Percentiles rank a stretch among this genome's conserved stretches.
phyloP scores from a whole-genome alignment of 2,888 invertebrate genomes.

The Tethea ocularis region DNA sequence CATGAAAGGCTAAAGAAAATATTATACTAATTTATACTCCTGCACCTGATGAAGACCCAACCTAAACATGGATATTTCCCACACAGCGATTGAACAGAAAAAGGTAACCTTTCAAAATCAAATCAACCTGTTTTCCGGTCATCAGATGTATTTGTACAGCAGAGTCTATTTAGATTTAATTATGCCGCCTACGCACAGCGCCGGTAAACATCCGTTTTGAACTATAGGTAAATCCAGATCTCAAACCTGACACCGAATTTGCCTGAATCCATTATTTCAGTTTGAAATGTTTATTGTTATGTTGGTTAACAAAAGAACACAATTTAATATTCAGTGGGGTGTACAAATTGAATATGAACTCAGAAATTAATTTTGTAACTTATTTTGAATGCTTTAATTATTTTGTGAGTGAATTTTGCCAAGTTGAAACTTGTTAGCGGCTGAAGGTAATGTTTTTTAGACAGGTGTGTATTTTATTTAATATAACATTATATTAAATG shows the following conservation, averaged over 20 bases:
- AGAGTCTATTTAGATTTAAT: neutral
- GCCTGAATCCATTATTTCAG: conserved; percentile 4
- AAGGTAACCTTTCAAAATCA: neutral
- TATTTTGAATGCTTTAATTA: conserved; percentile 44
- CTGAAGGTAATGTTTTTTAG: neutral
- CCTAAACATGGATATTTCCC: no score
- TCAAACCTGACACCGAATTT: conserved; percentile 9
- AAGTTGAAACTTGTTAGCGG: conserved; percentile 1
- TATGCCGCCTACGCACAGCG: neutral
- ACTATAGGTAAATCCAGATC: conserved; percentile 7
- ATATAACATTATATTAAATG: no score
- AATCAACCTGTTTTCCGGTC: neutral
- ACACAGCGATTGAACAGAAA: no score
- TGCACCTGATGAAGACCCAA: no score
- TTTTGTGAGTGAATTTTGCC: conserved; percentile 26
- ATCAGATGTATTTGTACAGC: neutral
- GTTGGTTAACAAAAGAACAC: conserved; percentile 8
- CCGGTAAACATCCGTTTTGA: neutral
- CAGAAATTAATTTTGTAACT: conserved; percentile 51
- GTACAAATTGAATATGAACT: conserved; percentile 26
- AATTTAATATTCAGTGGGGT: conserved; percentile 1
- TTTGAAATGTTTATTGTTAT: neutral
- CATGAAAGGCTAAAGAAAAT: no score
- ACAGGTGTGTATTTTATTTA: no score
- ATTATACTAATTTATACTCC: no score